These are phyloP conservation scores for Trichogramma pretiosum DNA, from an alignment of 1,140 invertebrate species.

Conservation along the genomic window DNA sequence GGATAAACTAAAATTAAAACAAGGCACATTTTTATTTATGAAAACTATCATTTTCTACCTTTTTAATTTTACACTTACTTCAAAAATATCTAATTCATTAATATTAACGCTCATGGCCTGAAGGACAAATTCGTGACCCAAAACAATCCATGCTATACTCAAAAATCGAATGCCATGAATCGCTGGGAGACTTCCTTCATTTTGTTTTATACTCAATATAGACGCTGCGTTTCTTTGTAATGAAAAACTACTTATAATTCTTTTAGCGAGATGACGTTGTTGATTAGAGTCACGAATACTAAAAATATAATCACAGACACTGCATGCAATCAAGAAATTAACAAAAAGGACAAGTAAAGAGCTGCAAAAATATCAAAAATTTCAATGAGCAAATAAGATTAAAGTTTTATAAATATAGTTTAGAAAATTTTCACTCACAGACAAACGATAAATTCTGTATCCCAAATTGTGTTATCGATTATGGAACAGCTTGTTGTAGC, in stretches of 20 bases:
- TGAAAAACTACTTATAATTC: neutral
- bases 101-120: neutral
- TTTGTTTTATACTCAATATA: slow-evolving; percentile 3
- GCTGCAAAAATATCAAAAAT: neutral
- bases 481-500: neutral
- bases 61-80: slow-evolving; percentile 7
- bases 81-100: neutral
- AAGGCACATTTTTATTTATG: neutral
- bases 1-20: slow-evolving; percentile 28
- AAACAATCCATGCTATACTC: slow-evolving; percentile 7
- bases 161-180: slow-evolving; percentile 11
- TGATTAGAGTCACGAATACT: neutral
- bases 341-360: neutral
- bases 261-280: no score
- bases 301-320: neutral
- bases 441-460: neutral
- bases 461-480: neutral
- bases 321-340: slow-evolving; percentile 2
- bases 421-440: neutral
- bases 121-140: neutral
- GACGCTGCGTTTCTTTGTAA: neutral
- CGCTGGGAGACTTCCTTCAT: slow-evolving; percentile 1
- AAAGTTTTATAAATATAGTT: neutral
- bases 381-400: neutral
- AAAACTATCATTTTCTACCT: no score